Evolutionary conservation across 2,113 vertebrate genomes (phyloP).

Genomic region (Tenrec ecaudatus): DNA sequence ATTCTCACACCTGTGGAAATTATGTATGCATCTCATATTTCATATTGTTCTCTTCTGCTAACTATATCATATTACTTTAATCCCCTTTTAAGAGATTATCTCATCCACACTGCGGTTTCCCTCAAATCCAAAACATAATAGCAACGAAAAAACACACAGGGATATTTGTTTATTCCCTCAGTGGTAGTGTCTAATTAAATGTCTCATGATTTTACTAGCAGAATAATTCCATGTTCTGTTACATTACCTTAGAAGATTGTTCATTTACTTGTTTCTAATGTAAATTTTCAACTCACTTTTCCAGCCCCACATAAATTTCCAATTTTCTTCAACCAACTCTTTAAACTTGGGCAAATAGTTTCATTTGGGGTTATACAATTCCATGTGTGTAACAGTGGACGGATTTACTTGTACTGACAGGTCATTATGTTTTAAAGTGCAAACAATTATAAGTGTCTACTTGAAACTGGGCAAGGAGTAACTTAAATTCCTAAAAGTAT

Average conservation of each 20-base stretch:
- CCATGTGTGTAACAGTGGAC: neutral
- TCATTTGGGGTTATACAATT: neutral
- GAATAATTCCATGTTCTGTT: neutral
- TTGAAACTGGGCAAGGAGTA: neutral
- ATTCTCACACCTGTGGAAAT: constrained; percentile 47
- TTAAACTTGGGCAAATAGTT: neutral
- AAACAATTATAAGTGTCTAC: neutral
- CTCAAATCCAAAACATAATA: neutral
- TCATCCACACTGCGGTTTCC: constrained; percentile 27
- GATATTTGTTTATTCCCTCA: constrained; percentile 13
- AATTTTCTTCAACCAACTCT: constrained; percentile 6
- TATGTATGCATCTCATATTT: constrained; percentile 36
- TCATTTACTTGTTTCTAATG: neutral
- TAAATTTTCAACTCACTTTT: constrained; percentile 33
- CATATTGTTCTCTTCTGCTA: constrained; percentile 31
- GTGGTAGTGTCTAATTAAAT: constrained; percentile 47
- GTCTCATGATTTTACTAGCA: constrained; percentile 7
- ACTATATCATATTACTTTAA: constrained; percentile 54
- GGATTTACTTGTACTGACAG: neutral
- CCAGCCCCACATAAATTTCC: neutral
- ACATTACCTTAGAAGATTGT: neutral
- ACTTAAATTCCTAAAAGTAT: constrained; percentile 19
- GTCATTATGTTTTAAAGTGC: neutral
- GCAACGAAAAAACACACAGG: neutral
- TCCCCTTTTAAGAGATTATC: constrained; percentile 40